Evolutionary conservation across 2,888 invertebrate genomes (phyloP), one percentile per base, ranked within the genome.

Genomic region (Ormia ochracea): DNA sequence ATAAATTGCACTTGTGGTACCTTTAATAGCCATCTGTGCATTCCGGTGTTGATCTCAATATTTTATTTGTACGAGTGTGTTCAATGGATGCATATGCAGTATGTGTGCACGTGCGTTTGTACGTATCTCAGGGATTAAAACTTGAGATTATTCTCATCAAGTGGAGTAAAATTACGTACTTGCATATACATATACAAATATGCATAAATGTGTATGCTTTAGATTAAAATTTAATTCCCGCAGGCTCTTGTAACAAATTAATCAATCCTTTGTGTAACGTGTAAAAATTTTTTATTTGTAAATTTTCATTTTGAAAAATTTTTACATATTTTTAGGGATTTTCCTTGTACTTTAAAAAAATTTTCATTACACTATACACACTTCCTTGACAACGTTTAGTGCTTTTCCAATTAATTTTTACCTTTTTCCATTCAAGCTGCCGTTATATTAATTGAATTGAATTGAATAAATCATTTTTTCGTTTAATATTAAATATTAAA

Each of bases 331-430:
- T 52, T 33, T 33, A 6, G 12, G 19, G 33, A 36, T 33, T 54
- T 33, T 9, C n/a, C 21, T 12, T 10, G 14, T 12, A 2, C 17
- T 33, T 6, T 12, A n/a, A n/a, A 36, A 6, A 6, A 10, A 36
- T 48, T 31, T 63, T 19, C 12, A 48, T 63, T 63, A 48, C 21
- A 48, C 48, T 63, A 63, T 63, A 56, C 56, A 36, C 54, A 54
- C 33, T 54, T 54, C 19, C 33, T 12, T 56, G 23, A 38, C 3
- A 36, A 28, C 0, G 5, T 54, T 7, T 21, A 36, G 21, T 9
- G 19, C 1, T 26, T 38, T 41, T 52, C 26, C 56, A 38, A 38
- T 52, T 28, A 52, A 50, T 41, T 21, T 56, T 68, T 68, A 23
- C 21, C 54, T 33, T 56, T 68, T 33, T 41, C 17, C 10, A 56